phyloP scores from a whole-genome alignment of 2,113 vertebrate genomes.

The Opisthocomus hoazin region DNA sequence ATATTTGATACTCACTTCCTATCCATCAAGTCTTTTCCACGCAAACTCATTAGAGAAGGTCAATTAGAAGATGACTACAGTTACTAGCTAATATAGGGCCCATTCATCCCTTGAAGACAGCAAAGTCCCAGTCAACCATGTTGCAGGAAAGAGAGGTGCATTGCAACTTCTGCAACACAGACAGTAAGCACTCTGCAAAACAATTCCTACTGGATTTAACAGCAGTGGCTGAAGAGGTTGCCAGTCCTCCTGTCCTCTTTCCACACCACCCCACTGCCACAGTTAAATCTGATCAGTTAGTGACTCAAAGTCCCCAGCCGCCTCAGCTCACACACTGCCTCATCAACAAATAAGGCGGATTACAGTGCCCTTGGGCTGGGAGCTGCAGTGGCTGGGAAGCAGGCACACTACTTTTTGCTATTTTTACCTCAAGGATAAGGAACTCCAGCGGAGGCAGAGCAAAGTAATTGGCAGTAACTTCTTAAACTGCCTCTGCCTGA shows the following conservation, averaged over 20 bases:
- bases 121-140: background rate
- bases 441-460: background rate
- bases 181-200: background rate
- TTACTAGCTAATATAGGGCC: background rate
- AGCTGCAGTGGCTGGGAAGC: background rate
- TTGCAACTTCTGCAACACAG: background rate
- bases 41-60: background rate
- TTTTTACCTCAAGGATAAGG: background rate
- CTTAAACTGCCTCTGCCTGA: background rate
- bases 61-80: background rate
- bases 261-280: background rate
- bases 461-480: background rate
- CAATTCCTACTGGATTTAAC: background rate
- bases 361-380: background rate
- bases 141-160: background rate
- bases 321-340: accelerated
- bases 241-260: background rate
- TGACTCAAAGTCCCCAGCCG: accelerated
- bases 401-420: background rate
- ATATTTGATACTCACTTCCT: background rate
- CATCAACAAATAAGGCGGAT: background rate
- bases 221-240: background rate
- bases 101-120: background rate
- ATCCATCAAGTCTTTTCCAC: background rate
- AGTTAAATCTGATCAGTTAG: background rate